Conservation (phyloP, 2,797 vertebrate genomes). For the Apodemus agrarius region DNA sequence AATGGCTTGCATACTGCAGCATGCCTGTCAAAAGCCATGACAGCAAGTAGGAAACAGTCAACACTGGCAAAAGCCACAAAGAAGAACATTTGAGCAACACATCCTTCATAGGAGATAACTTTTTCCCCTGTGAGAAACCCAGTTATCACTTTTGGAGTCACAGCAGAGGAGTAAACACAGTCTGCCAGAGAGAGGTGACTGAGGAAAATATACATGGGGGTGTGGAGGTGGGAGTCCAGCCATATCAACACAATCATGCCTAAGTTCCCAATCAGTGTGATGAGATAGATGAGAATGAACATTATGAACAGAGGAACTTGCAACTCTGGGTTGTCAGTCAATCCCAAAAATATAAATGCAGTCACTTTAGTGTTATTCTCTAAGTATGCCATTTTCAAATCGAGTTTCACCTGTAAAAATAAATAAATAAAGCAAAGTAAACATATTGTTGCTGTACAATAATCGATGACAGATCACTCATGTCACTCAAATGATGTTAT, state of each 20-base stretch:
- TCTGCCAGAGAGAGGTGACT: slow-evolving; percentile 59
- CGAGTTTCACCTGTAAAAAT: not conserved
- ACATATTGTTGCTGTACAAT: not conserved
- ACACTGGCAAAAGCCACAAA: slow-evolving; percentile 48
- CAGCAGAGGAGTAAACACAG: slow-evolving; percentile 36
- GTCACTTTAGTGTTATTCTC: not conserved
- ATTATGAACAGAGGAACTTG: not conserved
- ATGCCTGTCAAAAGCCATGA: slow-evolving; percentile 71
- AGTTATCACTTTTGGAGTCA: slow-evolving; percentile 47
- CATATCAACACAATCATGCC: not conserved
- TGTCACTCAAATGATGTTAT: not conserved
- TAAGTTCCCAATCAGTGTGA: slow-evolving; percentile 34
- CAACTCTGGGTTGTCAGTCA: not conserved
- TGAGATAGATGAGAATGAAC: slow-evolving; percentile 11
- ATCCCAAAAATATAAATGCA: not conserved
- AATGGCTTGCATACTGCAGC: slow-evolving; percentile 59
- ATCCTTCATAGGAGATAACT: not conserved
- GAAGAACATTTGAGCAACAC: slow-evolving; percentile 71
- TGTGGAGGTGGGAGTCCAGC: slow-evolving; percentile 47
- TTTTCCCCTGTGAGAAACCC: slow-evolving; percentile 13
- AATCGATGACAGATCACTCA: not conserved
- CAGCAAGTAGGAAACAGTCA: slow-evolving; percentile 60
- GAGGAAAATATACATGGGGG: slow-evolving; percentile 62
- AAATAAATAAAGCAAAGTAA: not conserved
- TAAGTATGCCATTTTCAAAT: not conserved